Conservation (phyloP, 2,888 invertebrate genomes). For the Idaea dimidiata region DNA sequence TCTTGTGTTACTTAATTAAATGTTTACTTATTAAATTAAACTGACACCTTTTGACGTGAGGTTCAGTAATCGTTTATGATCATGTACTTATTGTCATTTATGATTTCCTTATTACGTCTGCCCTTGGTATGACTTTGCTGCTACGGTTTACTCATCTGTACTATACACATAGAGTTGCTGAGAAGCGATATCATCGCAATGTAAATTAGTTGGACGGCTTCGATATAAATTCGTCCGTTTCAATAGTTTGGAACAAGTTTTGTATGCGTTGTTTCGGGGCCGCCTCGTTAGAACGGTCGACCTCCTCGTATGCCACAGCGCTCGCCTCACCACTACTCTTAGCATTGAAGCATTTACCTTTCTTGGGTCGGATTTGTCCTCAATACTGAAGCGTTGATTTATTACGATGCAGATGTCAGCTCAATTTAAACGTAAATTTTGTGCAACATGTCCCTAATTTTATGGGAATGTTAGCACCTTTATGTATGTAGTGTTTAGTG, state of each 20-base stretch:
- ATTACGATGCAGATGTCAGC: conserved; percentile 66
- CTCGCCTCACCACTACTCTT: conserved; percentile 46
- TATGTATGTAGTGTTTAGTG: conserved; percentile 4
- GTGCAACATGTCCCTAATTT: conserved; percentile 61
- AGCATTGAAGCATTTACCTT: conserved; percentile 78
- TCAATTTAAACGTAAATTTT: conserved; percentile 67
- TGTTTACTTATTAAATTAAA: conserved; percentile 18
- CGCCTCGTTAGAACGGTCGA: conserved; percentile 69
- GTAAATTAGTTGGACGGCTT: conserved; percentile 6
- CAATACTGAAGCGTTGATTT: conserved; percentile 75
- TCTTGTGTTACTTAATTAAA: conserved; percentile 20
- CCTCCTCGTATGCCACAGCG: conserved; percentile 46
- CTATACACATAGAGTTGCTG: neutral
- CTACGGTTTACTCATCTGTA: neutral
- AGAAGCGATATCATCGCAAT: neutral
- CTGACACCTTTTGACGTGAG: conserved; percentile 22
- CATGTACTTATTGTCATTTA: conserved; percentile 10
- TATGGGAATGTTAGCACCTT: conserved; percentile 8
- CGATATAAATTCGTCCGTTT: conserved; percentile 17
- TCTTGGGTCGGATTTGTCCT: conserved; percentile 77
- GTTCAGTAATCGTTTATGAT: conserved; percentile 20
- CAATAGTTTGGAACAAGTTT: conserved; percentile 14
- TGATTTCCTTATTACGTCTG: conserved; percentile 16
- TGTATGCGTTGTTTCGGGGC: conserved; percentile 56
- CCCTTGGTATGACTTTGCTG: conserved; percentile 2